Evolutionary conservation across 2,797 vertebrate species (phyloP), one percentile per base, ranked within the genome.

Genomic region (Micropoecilia bifurca): DNA sequence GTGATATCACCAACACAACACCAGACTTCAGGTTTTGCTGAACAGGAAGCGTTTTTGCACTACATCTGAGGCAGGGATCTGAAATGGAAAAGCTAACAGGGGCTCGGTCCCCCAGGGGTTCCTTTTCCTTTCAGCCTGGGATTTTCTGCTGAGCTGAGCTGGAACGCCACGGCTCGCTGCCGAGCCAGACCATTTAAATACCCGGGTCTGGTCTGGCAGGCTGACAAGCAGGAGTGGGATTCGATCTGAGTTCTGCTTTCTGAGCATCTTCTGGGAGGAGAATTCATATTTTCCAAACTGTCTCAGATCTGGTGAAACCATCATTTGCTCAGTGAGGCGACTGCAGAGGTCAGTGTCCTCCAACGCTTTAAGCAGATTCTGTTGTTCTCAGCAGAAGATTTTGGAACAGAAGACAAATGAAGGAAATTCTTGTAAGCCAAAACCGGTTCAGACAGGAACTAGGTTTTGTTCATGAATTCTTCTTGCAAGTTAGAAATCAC

Each of bases 141-240:
- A 87, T 93, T 90, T 95, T 94, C 79, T 96, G 95, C 95, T 96
- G 94, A 95, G 92, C 90, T 83, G 89, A 91, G 94, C 95, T 92
- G 81, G 85, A 95, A 94, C 75, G n/a, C 30, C 77, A 76, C 87
- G 88, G 89, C 89, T 93, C 90, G 87, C 84, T 91, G 93, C 85
- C 59, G 78, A 87, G 81, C 83, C 78, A 86, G 87, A 91, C 83
- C 74, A 50, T 92, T 89, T 91, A 93, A 93, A 89, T 92, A 91
- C 93, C 50, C 73, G 45, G 90, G 86, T 89, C 87, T 92, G 95
- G 94, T 95, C 93, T 96, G 96, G 95, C 93, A 92, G 66, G 25
- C 48, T 43, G 81, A 76, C 47, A 46, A 86, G 81, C 85, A 74
- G 61, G 90, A 88, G 90, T 88, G 90, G 92, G 83, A 92, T 86